A percentile compares a stretch with the other conserved stretches of the same genome.
Evolutionary conservation across 1,140 invertebrate genomes (phyloP).

Genomic region (Aphelinus certus): DNA sequence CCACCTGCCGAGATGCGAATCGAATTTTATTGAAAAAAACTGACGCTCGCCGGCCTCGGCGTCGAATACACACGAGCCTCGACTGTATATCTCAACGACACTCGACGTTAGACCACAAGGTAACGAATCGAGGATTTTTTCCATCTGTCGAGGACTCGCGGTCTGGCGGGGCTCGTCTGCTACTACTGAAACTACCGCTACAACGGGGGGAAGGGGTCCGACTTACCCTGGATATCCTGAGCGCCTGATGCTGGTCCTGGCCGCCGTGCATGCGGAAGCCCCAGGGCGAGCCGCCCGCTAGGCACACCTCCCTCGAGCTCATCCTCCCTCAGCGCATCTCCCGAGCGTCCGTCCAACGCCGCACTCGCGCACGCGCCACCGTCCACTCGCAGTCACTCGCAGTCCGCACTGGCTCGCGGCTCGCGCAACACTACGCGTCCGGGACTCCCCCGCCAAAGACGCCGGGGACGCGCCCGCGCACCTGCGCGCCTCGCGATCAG

Average conservation of each 20-base stretch:
- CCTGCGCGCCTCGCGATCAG: conserved; percentile 35
- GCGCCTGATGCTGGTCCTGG: conserved; percentile 75
- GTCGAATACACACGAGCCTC: too few relatives aligned
- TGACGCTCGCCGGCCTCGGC: too few relatives aligned
- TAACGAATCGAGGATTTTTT: too few relatives aligned
- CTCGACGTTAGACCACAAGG: too few relatives aligned
- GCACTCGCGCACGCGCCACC: conserved; percentile 31
- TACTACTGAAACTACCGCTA: too few relatives aligned
- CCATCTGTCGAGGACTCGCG: too few relatives aligned
- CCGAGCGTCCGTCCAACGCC: conserved; percentile 5
- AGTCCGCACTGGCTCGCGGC: conserved; percentile 49
- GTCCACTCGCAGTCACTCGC: conserved; percentile 9
- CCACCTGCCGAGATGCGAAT: too few relatives aligned
- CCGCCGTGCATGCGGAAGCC: conserved; percentile 89
- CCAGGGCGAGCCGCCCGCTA: conserved; percentile 87
- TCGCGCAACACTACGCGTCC: conserved; percentile 55
- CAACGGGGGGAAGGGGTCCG: too few relatives aligned
- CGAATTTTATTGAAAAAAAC: too few relatives aligned
- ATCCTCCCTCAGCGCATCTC: conserved; percentile 57
- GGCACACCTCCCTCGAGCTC: conserved; percentile 75
- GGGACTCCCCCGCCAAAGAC: conserved; percentile 46
- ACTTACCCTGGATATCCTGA: conserved; percentile 84
- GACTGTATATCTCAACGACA: too few relatives aligned
- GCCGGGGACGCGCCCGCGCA: conserved; percentile 40
- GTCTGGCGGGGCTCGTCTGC: too few relatives aligned